A percentile compares a stretch with the other conserved stretches of the same genome.
Evolutionary conservation across 2,113 vertebrate genomes (phyloP).

Genomic region (Petromus typicus): DNA sequence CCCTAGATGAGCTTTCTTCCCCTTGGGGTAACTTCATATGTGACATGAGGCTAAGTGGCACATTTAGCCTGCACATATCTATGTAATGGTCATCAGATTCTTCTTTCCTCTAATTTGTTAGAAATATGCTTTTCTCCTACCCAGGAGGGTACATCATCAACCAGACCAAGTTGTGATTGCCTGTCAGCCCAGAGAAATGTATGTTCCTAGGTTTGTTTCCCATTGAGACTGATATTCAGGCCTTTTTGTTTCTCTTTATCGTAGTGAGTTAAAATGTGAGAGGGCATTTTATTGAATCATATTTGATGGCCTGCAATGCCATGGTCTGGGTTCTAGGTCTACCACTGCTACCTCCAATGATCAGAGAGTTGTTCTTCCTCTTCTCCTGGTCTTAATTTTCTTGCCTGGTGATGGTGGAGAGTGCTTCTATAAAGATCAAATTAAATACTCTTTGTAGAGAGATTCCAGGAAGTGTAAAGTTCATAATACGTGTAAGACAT

Average conservation of each 20-base stretch:
- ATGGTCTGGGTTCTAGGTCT: neutral
- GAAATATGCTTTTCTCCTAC: neutral
- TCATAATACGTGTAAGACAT: slow-evolving; percentile 61
- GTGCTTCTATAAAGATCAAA: slow-evolving; percentile 5
- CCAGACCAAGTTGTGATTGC: neutral
- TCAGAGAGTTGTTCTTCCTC: neutral
- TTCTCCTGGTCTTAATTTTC: neutral
- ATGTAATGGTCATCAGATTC: neutral
- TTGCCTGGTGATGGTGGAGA: neutral
- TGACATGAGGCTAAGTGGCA: neutral
- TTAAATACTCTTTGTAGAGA: slow-evolving; percentile 52
- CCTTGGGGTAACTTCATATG: neutral
- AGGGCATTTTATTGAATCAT: neutral
- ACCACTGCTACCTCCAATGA: neutral
- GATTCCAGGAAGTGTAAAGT: slow-evolving; percentile 68
- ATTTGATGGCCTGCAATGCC: neutral
- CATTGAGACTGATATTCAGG: neutral
- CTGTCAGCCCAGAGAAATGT: neutral
- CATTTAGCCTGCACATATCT: slow-evolving; percentile 11
- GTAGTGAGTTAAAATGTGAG: neutral
- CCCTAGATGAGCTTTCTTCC: neutral
- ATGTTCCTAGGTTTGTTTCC: neutral
- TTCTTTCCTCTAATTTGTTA: neutral
- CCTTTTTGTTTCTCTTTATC: neutral
- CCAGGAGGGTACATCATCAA: neutral